Base-by-base conservation (phyloP, 2,797 vertebrate genomes). In the Pseudotriccus pelzelni region DNA sequence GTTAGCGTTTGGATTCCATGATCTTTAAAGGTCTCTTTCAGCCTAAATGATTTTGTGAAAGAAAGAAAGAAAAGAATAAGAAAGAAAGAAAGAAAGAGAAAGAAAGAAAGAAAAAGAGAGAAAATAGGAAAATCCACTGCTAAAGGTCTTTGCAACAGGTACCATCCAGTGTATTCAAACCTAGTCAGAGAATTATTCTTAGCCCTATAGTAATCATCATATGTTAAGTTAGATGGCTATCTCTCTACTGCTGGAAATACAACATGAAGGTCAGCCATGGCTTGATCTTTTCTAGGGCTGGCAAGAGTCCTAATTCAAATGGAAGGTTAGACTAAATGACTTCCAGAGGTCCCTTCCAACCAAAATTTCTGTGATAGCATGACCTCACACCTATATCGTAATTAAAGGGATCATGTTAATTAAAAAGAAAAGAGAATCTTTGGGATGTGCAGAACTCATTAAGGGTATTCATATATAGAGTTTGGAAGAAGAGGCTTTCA, bases 111-210 rank as follows among this genome's bases (percentile, higher is more conserved):
- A 24, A 17, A 39, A 46, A 16, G 39, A 41, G 47, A 3, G 7
- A 53, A 2, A 39, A 43, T 6, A 46, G 43, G 37, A 50, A 44
- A 55, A 63, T 37, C 6, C 14, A 28, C 32, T 73, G 36, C 37
- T 46, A 69, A 75, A 83, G 28, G 7, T 39, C 50, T 87, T 58
- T 72, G 49, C 37, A 64, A 37, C 37, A 78, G 70, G 37, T 55
- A 44, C 60, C 13, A 52, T 23, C 14, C 56, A 56, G 37, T 39
- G 39, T 41, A 62, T 87, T 56, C 32, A 37, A 69, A 63, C 24
- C 34, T 56, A 39, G 83, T 74, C 75, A 81, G 52, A 56, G 43
- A 66, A 78, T 92, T 92, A 92, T 92, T 94, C 92, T 94, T 92
- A 94, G 79, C 62, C 62, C 56, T 74, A 81, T 64, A 87, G 50